Evolutionary conservation across 2,888 invertebrate genomes (phyloP).

Genomic region (Tethea ocularis): DNA sequence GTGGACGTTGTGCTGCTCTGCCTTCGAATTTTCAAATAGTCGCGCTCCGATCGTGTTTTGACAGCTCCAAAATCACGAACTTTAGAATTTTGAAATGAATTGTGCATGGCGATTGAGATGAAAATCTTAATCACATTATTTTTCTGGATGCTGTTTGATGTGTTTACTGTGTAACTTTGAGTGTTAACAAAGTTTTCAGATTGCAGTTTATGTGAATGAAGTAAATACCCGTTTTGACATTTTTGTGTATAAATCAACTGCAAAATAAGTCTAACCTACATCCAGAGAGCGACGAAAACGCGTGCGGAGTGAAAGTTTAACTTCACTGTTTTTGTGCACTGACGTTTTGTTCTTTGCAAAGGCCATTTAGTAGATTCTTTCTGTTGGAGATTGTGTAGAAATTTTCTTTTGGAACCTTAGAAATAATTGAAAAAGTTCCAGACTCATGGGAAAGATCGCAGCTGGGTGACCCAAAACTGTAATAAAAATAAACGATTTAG

Average conservation of each 20-base stretch:
- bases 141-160: constrained; percentile 29
- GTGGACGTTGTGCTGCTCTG: constrained; percentile 55
- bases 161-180: constrained; percentile 38
- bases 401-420: constrained; percentile 51
- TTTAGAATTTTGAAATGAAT: constrained; percentile 24
- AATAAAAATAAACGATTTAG: constrained; percentile 74
- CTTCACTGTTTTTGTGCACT: constrained; percentile 53
- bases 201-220: constrained; percentile 37
- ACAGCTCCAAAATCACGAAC: constrained; percentile 50
- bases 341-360: constrained; percentile 50
- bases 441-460: constrained; percentile 66
- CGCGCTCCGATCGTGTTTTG: constrained; percentile 70
- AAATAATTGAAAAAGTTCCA: constrained; percentile 74
- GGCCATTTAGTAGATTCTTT: constrained; percentile 45
- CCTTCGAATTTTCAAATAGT: constrained; percentile 44
- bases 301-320: constrained; percentile 74
- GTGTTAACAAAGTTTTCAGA: constrained; percentile 39
- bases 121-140: constrained; percentile 21
- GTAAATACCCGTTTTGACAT: constrained; percentile 48
- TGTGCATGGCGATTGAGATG: no score
- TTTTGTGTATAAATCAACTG: constrained; percentile 54
- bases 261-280: constrained; percentile 70
- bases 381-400: constrained; percentile 34
- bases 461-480: constrained; percentile 71
- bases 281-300: constrained; percentile 60